Percentiles rank a stretch among this genome's conserved stretches.
Evolutionary conservation across 2,888 invertebrate genomes (phyloP).

Genomic region (Stramonita haemastoma): DNA sequence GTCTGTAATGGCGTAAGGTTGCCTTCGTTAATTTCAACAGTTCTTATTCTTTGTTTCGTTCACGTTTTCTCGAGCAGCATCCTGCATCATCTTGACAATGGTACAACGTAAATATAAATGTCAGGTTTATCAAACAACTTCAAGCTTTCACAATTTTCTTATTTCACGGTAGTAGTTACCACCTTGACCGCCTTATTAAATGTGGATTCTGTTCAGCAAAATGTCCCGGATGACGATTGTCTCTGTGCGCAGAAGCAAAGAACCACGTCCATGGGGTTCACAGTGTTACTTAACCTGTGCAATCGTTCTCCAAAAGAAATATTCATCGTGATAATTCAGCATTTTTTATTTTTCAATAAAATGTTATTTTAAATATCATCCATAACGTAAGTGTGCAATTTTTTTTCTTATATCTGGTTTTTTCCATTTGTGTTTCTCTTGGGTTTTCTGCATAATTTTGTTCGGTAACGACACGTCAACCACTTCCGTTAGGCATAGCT

Average conservation of each 20-base stretch:
- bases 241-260: slow-evolving; percentile 62
- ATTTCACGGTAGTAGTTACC: slow-evolving; percentile 69
- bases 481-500: neutral
- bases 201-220: slow-evolving; percentile 53
- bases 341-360: neutral
- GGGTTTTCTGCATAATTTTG: slow-evolving; percentile 23
- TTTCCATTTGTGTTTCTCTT: neutral
- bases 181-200: slow-evolving; percentile 77
- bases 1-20: slow-evolving; percentile 63
- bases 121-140: slow-evolving; percentile 43
- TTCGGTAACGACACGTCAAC: neutral
- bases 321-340: neutral
- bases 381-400: neutral
- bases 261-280: slow-evolving; percentile 38
- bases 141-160: slow-evolving; percentile 58
- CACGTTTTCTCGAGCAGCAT: slow-evolving; percentile 81
- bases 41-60: slow-evolving; percentile 65
- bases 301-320: neutral
- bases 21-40: slow-evolving; percentile 70
- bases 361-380: too few relatives aligned
- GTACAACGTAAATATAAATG: slow-evolving; percentile 32
- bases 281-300: slow-evolving; percentile 18
- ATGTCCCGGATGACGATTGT: slow-evolving; percentile 72
- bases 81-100: slow-evolving; percentile 84
- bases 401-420: neutral